These are phyloP conservation scores for Cololabis saira DNA, from an alignment of 2,113 vertebrate species.

Conservation along the genomic window DNA sequence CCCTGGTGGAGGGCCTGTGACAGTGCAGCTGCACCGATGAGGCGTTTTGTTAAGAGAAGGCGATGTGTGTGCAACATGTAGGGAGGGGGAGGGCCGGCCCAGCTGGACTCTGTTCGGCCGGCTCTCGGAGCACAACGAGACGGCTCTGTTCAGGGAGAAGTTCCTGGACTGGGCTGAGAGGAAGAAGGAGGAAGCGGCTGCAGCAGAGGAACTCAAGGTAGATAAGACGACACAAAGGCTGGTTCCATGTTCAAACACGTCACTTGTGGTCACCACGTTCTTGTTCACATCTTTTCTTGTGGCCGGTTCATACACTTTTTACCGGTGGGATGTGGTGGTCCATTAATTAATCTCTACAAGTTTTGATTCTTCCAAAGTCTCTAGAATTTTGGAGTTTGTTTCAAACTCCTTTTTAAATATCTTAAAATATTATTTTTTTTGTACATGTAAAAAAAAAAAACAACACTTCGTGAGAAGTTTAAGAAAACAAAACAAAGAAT, in stretches of 20 bases:
- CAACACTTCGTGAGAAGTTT: too few relatives aligned
- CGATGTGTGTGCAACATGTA: slow-evolving; percentile 41
- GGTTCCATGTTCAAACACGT: not conserved
- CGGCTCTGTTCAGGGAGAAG: slow-evolving; percentile 85
- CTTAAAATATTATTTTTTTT: too few relatives aligned
- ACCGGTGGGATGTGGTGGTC: too few relatives aligned
- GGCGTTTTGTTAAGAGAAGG: not conserved
- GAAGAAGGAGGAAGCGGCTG: slow-evolving; percentile 73
- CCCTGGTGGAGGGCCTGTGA: slow-evolving; percentile 40
- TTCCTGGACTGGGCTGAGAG: slow-evolving; percentile 85
- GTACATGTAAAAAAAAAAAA: too few relatives aligned
- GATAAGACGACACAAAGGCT: not conserved
- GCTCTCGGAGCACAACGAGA: slow-evolving; percentile 86
- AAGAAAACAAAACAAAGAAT: too few relatives aligned
- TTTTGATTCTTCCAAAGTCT: too few relatives aligned
- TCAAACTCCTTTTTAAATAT: too few relatives aligned
- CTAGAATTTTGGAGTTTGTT: too few relatives aligned
- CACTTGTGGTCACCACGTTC: not conserved
- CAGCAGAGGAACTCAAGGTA: slow-evolving; percentile 79
- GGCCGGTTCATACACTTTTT: too few relatives aligned
- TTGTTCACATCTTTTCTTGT: too few relatives aligned
- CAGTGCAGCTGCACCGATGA: slow-evolving; percentile 16
- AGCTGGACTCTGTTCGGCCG: slow-evolving; percentile 84
- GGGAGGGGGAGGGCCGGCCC: slow-evolving; percentile 80
- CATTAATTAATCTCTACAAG: too few relatives aligned